Conservation (phyloP, 2,113 vertebrate species). For the Hipposideros armiger region DNA sequence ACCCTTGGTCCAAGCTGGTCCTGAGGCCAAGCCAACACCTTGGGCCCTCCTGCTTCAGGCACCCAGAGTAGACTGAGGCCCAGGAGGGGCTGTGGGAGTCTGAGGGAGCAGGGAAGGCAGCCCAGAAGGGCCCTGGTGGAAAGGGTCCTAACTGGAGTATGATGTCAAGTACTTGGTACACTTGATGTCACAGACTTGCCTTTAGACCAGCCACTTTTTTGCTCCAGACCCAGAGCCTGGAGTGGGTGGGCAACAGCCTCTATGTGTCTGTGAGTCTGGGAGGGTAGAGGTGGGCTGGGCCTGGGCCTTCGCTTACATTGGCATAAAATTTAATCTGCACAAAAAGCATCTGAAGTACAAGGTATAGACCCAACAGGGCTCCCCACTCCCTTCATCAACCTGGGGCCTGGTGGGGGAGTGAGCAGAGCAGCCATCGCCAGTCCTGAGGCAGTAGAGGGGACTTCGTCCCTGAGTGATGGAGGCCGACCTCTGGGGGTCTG, state of each 20-base stretch:
- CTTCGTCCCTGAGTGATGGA: background rate
- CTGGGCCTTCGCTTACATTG: background rate
- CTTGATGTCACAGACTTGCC: background rate
- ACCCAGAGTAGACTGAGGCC: background rate
- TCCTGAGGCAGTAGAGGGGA: background rate
- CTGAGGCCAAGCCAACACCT: background rate
- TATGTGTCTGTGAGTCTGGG: background rate
- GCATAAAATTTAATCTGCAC: background rate
- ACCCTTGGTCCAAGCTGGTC: background rate
- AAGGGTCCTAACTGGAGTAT: background rate
- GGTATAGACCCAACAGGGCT: background rate
- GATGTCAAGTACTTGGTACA: background rate
- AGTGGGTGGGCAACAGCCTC: background rate
- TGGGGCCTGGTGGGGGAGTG: background rate
- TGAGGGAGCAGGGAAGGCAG: background rate
- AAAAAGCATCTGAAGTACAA: background rate
- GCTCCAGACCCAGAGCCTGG: background rate
- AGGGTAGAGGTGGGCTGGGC: background rate
- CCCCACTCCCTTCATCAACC: background rate
- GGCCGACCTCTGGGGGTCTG: background rate
- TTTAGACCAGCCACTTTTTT: background rate
- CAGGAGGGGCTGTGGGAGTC: background rate
- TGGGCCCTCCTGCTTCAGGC: background rate
- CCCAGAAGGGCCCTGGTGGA: background rate
- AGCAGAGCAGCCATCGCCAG: background rate